A percentile compares a stretch with the other conserved stretches of the same genome.
These are phyloP conservation scores for Hypanus sabinus DNA, from an alignment of 2,113 vertebrate genomes.

Conservation along the genomic window DNA sequence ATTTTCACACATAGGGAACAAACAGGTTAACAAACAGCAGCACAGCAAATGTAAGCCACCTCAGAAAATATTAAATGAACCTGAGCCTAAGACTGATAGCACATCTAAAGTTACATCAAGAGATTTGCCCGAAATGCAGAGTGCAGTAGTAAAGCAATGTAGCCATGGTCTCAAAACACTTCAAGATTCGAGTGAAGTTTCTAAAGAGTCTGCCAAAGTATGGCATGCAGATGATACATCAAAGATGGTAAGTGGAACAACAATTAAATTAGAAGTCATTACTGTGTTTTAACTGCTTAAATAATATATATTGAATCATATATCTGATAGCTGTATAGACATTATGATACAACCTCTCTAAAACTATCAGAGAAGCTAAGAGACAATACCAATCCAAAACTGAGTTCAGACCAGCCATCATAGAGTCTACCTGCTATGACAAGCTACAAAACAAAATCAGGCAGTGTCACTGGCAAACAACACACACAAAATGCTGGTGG, in stretches of 20 bases:
- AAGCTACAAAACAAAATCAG: too few species aligned
- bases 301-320: background rate
- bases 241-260: background rate
- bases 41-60: conserved; percentile 47
- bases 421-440: too few species aligned
- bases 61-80: conserved; percentile 42
- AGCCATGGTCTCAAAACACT: background rate
- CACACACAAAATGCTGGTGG: too few species aligned
- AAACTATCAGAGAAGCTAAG: too few species aligned
- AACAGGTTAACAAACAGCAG: conserved; percentile 44
- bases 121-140: conserved; percentile 53
- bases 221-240: background rate
- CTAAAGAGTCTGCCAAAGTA: conserved; percentile 9
- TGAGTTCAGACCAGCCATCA: too few species aligned
- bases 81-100: conserved; percentile 41
- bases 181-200: background rate
- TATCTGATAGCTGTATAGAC: too few species aligned
- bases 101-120: conserved; percentile 48
- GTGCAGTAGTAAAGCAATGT: conserved; percentile 40
- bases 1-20: conserved; percentile 43
- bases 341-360: too few species aligned
- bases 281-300: background rate
- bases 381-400: too few species aligned
- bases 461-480: too few species aligned
- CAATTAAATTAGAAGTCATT: background rate